Conservation (phyloP, 2,888 invertebrate species). For the Scaptomyza polygonia region DNA sequence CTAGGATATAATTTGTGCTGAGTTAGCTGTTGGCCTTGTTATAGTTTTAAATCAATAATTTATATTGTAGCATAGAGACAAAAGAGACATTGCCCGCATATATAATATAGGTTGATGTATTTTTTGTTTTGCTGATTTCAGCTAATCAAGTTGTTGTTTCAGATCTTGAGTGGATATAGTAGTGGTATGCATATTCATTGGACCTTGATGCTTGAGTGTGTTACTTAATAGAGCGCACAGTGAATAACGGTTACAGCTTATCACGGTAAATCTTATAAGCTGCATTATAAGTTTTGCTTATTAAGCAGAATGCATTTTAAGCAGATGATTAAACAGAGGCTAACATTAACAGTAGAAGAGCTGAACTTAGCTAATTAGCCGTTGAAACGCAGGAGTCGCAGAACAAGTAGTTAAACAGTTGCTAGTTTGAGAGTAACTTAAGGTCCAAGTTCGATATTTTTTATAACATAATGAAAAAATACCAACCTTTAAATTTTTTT, state of each 20-base stretch:
- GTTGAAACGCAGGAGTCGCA: neutral
- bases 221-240: neutral
- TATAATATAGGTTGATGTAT: constrained; percentile 12
- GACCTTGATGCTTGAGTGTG: constrained; percentile 1
- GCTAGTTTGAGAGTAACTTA: too few species aligned
- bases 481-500: too few species aligned
- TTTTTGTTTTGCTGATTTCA: constrained; percentile 18
- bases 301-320: neutral
- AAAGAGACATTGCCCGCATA: constrained; percentile 20
- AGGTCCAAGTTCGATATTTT: neutral
- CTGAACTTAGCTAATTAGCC: neutral
- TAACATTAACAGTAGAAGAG: neutral
- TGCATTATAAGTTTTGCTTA: neutral
- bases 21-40: constrained; percentile 62
- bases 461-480: neutral
- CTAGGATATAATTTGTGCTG: constrained; percentile 52
- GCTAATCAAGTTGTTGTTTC: constrained; percentile 39
- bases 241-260: neutral
- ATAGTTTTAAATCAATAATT: constrained; percentile 69
- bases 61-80: constrained; percentile 47
- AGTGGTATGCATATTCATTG: constrained; percentile 2
- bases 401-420: too few species aligned
- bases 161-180: constrained; percentile 23
- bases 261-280: neutral
- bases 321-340: neutral